phyloP scores from a whole-genome alignment of 2,888 invertebrate genomes.

The Stenodera caucasica region DNA sequence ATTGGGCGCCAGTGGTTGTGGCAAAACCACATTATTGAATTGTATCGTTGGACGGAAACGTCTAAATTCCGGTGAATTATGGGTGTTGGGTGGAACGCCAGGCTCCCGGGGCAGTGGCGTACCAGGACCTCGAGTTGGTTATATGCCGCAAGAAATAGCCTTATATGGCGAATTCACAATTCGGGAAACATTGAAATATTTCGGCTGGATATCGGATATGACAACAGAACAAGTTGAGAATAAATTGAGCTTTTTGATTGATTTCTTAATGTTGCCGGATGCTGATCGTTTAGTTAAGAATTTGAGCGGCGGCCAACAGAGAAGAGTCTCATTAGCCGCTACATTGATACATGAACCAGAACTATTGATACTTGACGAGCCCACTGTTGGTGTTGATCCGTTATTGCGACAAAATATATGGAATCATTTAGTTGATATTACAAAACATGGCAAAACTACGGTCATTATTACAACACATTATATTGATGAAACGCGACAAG shows the following conservation, averaged over 20 bases:
- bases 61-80: slow-evolving; percentile 84
- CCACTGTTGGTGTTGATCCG: slow-evolving; percentile 92
- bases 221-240: slow-evolving; percentile 76
- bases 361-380: slow-evolving; percentile 87
- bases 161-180: slow-evolving; percentile 92
- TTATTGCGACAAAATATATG: slow-evolving; percentile 82
- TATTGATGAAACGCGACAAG: slow-evolving; percentile 84
- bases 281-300: slow-evolving; percentile 79
- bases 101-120: slow-evolving; percentile 88
- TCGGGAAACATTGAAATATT: slow-evolving; percentile 93
- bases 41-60: slow-evolving; percentile 88
- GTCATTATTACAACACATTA: slow-evolving; percentile 88
- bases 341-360: slow-evolving; percentile 88
- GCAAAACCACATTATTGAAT: slow-evolving; percentile 92
- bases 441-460: slow-evolving; percentile 73
- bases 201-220: slow-evolving; percentile 96
- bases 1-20: slow-evolving; percentile 93
- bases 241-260: slow-evolving; percentile 80
- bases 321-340: slow-evolving; percentile 86
- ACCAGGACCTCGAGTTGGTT: slow-evolving; percentile 93
- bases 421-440: slow-evolving; percentile 81
- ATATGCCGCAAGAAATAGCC: slow-evolving; percentile 95
- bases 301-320: slow-evolving; percentile 86
- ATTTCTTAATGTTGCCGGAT: slow-evolving; percentile 88
- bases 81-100: slow-evolving; percentile 87